Percentiles rank a stretch among this genome's conserved stretches.
These are phyloP conservation scores for Drosophila sproati DNA, from an alignment of 1,140 invertebrate species.

Conservation along the genomic window DNA sequence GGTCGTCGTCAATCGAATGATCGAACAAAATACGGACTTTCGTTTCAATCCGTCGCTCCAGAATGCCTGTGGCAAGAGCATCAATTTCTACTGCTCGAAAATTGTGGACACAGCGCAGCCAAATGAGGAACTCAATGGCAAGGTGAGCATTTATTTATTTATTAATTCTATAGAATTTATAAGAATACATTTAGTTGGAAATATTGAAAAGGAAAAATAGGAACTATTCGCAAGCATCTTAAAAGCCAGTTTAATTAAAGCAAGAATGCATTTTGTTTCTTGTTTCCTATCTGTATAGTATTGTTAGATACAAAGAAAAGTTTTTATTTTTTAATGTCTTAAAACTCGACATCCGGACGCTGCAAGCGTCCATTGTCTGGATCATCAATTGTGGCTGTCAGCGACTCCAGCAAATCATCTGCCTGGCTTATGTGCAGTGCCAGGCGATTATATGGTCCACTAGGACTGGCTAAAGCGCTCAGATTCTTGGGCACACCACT, in stretches of 20 bases:
- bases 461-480: constrained; percentile 41
- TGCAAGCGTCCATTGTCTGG: constrained; percentile 62
- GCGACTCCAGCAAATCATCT: constrained; percentile 61
- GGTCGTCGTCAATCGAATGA: constrained; percentile 94
- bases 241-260: no score
- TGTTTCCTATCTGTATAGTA: background rate
- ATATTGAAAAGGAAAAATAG: no score
- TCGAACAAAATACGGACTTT: constrained; percentile 96
- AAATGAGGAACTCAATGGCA: constrained; percentile 88
- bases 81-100: constrained; percentile 88
- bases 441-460: constrained; percentile 77
- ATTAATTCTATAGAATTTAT: background rate
- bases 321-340: background rate
- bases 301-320: background rate
- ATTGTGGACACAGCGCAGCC: constrained; percentile 83
- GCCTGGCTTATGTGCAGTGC: constrained; percentile 34
- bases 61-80: constrained; percentile 90
- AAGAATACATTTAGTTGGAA: no score
- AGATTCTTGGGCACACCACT: constrained; percentile 60
- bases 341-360: constrained; percentile 54
- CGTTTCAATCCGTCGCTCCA: constrained; percentile 94
- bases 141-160: constrained; percentile 77
- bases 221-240: no score
- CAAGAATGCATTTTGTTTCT: no score
- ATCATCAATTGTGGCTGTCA: constrained; percentile 73